Percentiles rank a stretch among this genome's conserved stretches.
Evolutionary conservation across 2,113 vertebrate species (phyloP).

Genomic region (Sinocyclocheilus maitianheensis): DNA sequence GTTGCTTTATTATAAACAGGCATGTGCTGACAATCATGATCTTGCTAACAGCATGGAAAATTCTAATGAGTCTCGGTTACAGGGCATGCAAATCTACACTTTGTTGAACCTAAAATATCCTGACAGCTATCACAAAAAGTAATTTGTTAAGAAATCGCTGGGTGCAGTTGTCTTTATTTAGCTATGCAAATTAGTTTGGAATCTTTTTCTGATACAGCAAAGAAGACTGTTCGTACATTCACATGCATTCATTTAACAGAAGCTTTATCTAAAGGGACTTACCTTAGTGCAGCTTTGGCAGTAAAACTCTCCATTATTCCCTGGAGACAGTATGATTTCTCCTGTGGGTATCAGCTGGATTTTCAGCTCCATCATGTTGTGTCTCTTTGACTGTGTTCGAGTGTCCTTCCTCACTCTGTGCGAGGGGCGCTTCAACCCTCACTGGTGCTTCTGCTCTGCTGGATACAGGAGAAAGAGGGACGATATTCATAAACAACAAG

Average conservation of each 20-base stretch:
- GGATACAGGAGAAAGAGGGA: constrained; percentile 2
- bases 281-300: constrained; percentile 63
- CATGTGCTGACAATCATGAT: background rate
- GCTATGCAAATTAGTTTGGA: background rate
- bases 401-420: background rate
- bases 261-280: background rate
- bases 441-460: constrained; percentile 1
- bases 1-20: background rate
- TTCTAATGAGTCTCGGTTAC: background rate
- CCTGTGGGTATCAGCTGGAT: constrained; percentile 66
- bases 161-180: background rate
- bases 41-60: constrained; percentile 17
- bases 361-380: constrained; percentile 64
- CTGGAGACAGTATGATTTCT: constrained; percentile 65
- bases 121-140: background rate
- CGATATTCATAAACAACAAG: background rate
- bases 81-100: background rate
- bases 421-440: constrained; percentile 9
- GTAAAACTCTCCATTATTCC: constrained; percentile 64
- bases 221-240: background rate
- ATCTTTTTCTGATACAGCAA: background rate
- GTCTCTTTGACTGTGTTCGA: background rate
- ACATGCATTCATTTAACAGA: background rate
- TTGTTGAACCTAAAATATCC: background rate
- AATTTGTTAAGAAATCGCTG: background rate